Evolutionary conservation across 2,888 invertebrate species (phyloP).

Genomic region (Orchesella flavescens): DNA sequence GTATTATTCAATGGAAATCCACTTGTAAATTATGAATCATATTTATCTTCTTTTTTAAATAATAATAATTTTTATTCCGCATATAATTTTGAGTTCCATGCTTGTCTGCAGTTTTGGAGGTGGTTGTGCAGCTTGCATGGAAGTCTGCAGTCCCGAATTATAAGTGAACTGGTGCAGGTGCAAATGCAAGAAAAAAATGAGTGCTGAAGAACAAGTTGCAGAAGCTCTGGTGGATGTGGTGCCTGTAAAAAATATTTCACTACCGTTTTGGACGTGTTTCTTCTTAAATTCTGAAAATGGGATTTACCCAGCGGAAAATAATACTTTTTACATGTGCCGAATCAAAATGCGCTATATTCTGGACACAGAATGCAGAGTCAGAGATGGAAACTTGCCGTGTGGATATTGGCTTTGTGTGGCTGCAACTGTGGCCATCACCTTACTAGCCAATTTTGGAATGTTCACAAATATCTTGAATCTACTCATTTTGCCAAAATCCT

Average conservation of each 20-base stretch:
- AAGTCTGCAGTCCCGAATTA: no score
- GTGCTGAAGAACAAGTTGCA: no score
- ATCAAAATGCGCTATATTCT: conserved; percentile 38
- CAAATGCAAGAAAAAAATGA: no score
- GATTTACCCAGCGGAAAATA: conserved; percentile 13
- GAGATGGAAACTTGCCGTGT: conserved; percentile 21
- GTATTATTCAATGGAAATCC: not conserved
- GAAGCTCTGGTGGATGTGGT: no score
- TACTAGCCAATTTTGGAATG: conserved; percentile 53
- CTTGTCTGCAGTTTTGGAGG: not conserved
- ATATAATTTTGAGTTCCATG: not conserved
- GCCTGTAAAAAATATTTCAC: not conserved
- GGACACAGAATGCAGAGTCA: conserved; percentile 30
- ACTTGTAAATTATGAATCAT: conserved; percentile 9
- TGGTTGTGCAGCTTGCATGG: no score
- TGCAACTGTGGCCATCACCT: conserved; percentile 33
- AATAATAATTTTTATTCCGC: not conserved
- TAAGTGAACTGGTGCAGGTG: no score
- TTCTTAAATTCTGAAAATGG: conserved; percentile 34
- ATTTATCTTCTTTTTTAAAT: not conserved
- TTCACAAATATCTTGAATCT: conserved; percentile 53
- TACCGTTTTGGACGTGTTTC: conserved; percentile 60
- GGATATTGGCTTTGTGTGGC: conserved; percentile 58
- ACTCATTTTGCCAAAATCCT: conserved; percentile 53
- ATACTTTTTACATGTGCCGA: conserved; percentile 40